These are phyloP conservation scores for Acronicta psi DNA, from an alignment of 2,888 invertebrate species.

Conservation along the genomic window DNA sequence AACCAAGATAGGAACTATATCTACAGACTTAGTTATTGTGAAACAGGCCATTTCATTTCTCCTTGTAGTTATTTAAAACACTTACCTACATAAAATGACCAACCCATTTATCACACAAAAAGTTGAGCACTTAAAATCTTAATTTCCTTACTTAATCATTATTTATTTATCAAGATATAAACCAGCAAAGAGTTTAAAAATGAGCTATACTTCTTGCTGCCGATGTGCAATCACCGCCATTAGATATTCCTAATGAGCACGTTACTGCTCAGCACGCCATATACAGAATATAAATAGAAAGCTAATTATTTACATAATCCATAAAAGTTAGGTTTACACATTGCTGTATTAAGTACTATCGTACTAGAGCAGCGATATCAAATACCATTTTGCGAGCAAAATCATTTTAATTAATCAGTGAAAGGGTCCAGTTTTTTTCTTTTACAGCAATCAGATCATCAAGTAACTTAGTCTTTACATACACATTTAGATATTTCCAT, in stretches of 20 bases:
- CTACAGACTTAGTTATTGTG: background rate
- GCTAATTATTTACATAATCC: conserved; percentile 60
- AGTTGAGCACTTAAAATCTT: conserved; percentile 21
- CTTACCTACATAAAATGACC: background rate
- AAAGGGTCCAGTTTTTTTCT: too few species aligned
- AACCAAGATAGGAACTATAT: too few species aligned
- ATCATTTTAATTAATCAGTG: too few species aligned
- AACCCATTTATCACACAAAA: background rate
- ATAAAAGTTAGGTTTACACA: conserved; percentile 44
- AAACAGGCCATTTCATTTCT: background rate
- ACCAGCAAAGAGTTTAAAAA: conserved; percentile 17
- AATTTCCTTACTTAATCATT: conserved; percentile 21
- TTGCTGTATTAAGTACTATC: background rate
- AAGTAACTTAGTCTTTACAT: too few species aligned
- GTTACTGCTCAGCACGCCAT: conserved; percentile 43
- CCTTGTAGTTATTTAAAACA: background rate
- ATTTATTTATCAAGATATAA: conserved; percentile 32
- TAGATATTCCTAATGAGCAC: conserved; percentile 53
- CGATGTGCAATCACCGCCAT: conserved; percentile 44
- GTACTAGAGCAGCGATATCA: background rate
- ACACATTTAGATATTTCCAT: too few species aligned
- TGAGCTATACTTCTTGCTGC: conserved; percentile 30
- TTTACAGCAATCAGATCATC: too few species aligned
- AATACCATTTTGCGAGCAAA: background rate
- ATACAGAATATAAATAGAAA: conserved; percentile 58